phyloP scores from a whole-genome alignment of 2,113 vertebrate genomes.

The Candoia aspera region DNA sequence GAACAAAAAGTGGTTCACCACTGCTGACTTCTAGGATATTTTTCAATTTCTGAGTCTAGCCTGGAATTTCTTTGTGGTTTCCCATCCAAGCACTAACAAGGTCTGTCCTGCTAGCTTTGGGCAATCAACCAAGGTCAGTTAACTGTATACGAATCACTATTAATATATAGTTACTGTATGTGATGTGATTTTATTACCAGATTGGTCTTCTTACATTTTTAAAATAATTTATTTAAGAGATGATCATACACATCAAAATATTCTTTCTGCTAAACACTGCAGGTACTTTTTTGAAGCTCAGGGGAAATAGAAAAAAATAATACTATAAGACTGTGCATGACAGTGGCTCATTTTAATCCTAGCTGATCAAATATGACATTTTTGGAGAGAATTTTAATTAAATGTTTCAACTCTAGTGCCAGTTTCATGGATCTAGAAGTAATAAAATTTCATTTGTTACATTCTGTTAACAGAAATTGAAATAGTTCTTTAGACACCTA shows the following conservation, averaged over 20 bases:
- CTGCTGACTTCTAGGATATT: no score
- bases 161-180: background rate
- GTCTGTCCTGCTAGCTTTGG: no score
- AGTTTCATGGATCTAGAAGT: background rate
- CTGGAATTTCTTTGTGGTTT: background rate
- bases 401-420: conserved; percentile 18
- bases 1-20: no score
- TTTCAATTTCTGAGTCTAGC: no score
- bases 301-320: background rate
- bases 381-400: conserved; percentile 1
- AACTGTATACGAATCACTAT: background rate
- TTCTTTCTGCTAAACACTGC: background rate
- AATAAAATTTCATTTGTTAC: conserved; percentile 12
- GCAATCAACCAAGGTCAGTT: no score
- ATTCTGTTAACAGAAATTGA: background rate
- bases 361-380: conserved; percentile 9
- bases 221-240: background rate
- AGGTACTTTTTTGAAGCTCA: background rate
- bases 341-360: conserved; percentile 6
- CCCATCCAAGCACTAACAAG: no score
- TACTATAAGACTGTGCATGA: background rate
- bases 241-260: background rate
- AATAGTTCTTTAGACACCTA: background rate
- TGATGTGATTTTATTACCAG: background rate
- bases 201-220: background rate